A percentile compares a stretch with the other conserved stretches of the same genome.
phyloP scores from a whole-genome alignment of 2,797 vertebrate genomes.

The Enteromius trimaculatus region DNA sequence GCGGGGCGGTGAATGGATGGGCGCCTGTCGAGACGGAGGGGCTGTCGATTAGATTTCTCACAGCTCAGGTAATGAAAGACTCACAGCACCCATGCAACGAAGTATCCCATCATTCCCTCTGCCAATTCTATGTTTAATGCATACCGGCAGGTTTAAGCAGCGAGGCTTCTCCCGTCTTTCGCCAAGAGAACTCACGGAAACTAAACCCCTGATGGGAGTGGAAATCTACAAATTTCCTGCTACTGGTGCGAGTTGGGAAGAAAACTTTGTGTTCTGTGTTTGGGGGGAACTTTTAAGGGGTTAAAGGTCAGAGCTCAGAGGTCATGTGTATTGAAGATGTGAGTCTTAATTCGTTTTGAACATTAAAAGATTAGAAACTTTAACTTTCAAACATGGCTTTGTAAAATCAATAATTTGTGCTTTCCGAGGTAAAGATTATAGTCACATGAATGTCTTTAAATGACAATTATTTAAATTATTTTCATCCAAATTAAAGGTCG shows the following conservation, averaged over 20 bases:
- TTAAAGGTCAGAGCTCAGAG: neutral
- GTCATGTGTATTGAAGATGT: too few species aligned
- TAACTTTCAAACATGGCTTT: neutral
- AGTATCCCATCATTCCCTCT: conserved; percentile 12
- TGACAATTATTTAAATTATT: neutral
- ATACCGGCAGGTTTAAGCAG: conserved; percentile 36
- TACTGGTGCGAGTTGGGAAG: neutral
- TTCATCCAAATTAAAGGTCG: neutral
- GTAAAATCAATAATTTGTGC: neutral
- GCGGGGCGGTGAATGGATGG: conserved; percentile 21
- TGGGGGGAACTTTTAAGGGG: neutral
- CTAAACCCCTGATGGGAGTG: conserved; percentile 5
- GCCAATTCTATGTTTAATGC: conserved; percentile 57
- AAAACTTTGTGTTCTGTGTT: neutral
- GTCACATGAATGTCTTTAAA: neutral
- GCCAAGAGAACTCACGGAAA: neutral
- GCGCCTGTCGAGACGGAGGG: conserved; percentile 13
- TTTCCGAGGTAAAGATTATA: neutral
- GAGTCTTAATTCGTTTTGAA: neutral
- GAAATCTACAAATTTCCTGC: neutral
- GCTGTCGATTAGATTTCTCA: conserved; percentile 30
- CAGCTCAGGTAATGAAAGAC: conserved; percentile 40
- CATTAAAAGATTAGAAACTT: neutral
- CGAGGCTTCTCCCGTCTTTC: conserved; percentile 36
- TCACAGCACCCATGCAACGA: conserved; percentile 29